Conservation (phyloP, 2,113 vertebrate genomes). For the Dicentrarchus labrax region DNA sequence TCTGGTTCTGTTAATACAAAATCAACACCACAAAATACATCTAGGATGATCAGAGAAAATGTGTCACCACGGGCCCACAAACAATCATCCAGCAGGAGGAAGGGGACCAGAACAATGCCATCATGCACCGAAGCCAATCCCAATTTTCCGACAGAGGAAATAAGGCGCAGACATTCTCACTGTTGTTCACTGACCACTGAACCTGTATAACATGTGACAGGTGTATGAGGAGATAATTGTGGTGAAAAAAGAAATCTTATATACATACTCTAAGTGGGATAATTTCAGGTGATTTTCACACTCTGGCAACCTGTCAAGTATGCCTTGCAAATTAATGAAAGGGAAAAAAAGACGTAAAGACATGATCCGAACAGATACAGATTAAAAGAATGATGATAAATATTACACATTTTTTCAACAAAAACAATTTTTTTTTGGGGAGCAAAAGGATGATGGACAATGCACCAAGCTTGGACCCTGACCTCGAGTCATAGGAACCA, state of each 20-base stretch:
- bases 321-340: not conserved
- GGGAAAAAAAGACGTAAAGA: not conserved
- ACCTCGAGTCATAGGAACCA: not conserved
- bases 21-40: not conserved
- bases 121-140: not conserved
- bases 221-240: not conserved
- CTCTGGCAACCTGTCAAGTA: too few relatives aligned
- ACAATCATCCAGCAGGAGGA: constrained; percentile 4
- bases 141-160: not conserved
- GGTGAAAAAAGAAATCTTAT: not conserved
- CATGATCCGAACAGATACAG: not conserved
- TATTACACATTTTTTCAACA: too few relatives aligned
- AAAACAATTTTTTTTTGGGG: too few relatives aligned
- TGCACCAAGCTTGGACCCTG: not conserved
- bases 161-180: not conserved
- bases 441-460: too few relatives aligned
- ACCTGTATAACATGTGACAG: not conserved
- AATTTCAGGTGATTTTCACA: not conserved
- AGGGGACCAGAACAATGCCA: not conserved
- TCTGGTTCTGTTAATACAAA: not conserved
- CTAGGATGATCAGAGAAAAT: not conserved
- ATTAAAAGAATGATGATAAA: not conserved
- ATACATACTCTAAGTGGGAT: not conserved
- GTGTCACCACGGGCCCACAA: not conserved
- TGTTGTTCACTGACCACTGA: not conserved